phyloP scores from a whole-genome alignment of 2,113 vertebrate genomes.

The Furnarius figulus region DNA sequence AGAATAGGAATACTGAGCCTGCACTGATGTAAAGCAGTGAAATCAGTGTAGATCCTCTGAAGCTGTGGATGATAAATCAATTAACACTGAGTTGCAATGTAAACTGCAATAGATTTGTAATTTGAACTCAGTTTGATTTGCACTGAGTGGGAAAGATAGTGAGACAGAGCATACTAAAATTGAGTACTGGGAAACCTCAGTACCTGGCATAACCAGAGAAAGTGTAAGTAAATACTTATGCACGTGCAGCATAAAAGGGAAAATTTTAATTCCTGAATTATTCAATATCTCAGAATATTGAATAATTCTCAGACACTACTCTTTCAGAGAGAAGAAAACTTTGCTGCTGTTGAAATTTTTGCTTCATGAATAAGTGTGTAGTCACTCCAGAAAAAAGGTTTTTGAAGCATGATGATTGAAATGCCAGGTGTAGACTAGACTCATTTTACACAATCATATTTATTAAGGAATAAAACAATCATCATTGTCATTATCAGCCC shows the following conservation, averaged over 20 bases:
- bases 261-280: neutral
- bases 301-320: neutral
- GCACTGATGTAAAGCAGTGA: neutral
- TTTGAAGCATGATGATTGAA: slow-evolving; percentile 13
- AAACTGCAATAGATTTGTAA: neutral
- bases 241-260: neutral
- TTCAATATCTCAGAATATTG: neutral
- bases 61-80: neutral
- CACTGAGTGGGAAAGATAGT: neutral
- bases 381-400: neutral
- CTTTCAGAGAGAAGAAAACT: neutral
- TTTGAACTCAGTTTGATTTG: neutral
- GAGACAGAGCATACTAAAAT: neutral
- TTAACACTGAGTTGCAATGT: neutral
- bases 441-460: neutral
- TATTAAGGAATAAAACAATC: neutral
- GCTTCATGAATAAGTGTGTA: neutral
- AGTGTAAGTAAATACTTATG: neutral
- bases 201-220: neutral
- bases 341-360: neutral
- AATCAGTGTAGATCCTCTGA: neutral
- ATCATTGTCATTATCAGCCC: neutral
- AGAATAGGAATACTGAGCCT: neutral
- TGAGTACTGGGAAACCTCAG: neutral
- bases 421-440: neutral